Conservation (phyloP, 92 coral and sea anemone genomes). For the Micromussa lordhowensis region DNA sequence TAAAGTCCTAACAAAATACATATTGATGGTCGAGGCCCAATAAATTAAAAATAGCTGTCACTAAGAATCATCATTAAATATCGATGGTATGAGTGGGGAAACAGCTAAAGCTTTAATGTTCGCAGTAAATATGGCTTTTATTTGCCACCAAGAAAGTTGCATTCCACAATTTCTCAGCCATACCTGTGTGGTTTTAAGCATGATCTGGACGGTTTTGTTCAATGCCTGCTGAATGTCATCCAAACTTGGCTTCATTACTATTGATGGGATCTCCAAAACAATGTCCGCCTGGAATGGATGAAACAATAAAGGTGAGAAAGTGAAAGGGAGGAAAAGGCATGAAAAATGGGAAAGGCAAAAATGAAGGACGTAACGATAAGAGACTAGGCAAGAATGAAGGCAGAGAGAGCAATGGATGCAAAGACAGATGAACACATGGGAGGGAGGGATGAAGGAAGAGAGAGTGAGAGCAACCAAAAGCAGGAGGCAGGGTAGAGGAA, state of each 20-base stretch:
- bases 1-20: no score
- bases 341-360: not conserved
- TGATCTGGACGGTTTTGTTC: slow-evolving; percentile 93
- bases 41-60: no score
- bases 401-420: no score
- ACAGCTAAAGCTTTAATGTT: no score
- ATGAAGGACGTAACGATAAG: not conserved
- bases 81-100: no score
- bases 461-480: not conserved
- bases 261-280: slow-evolving; percentile 94
- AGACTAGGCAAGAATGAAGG: not conserved
- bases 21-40: no score
- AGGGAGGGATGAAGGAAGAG: not conserved
- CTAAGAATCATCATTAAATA: no score
- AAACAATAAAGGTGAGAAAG: not conserved
- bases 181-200: slow-evolving; percentile 98
- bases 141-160: not conserved
- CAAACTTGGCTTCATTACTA: slow-evolving; percentile 95
- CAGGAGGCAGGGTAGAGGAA: not conserved
- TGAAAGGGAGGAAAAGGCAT: not conserved
- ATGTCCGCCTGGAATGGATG: slow-evolving; percentile 83
- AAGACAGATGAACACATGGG: not conserved
- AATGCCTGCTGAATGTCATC: slow-evolving; percentile 97
- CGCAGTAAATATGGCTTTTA: no score
- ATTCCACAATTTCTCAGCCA: not conserved